A percentile compares a stretch with the other conserved stretches of the same genome.
These are phyloP conservation scores for Centrocercus urophasianus DNA, from an alignment of 2,113 vertebrate genomes.

Conservation along the genomic window DNA sequence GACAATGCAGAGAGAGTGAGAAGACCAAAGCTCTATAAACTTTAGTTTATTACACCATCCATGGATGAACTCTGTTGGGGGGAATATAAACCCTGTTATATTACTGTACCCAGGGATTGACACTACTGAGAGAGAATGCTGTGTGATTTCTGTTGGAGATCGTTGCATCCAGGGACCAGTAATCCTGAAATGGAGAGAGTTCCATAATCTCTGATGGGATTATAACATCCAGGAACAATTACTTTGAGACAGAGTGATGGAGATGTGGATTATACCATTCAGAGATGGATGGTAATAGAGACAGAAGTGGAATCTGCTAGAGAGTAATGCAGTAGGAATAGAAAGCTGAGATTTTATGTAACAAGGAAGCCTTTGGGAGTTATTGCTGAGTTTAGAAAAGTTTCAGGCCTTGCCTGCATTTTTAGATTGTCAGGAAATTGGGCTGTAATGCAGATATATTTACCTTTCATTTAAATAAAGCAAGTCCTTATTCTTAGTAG, in stretches of 20 bases:
- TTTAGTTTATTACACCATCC: constrained; percentile 76
- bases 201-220: constrained; percentile 72
- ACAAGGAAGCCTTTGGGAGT: constrained; percentile 56
- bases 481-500: neutral
- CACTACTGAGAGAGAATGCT: constrained; percentile 55
- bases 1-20: constrained; percentile 74
- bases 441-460: neutral
- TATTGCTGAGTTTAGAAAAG: constrained; percentile 46
- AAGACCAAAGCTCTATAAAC: constrained; percentile 81
- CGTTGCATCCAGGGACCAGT: constrained; percentile 71
- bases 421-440: constrained; percentile 15
- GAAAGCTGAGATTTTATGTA: constrained; percentile 34
- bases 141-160: constrained; percentile 75
- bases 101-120: constrained; percentile 63
- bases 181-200: constrained; percentile 66
- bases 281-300: constrained; percentile 11
- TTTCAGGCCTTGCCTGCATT: constrained; percentile 27
- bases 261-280: constrained; percentile 55
- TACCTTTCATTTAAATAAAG: neutral
- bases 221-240: constrained; percentile 70
- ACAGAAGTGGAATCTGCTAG: constrained; percentile 3
- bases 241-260: constrained; percentile 28
- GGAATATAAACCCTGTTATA: constrained; percentile 74
- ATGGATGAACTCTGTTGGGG: constrained; percentile 71
- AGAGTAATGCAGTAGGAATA: constrained; percentile 16